Base-by-base conservation (phyloP, 1,140 invertebrate genomes). In the Drosophila tristis region DNA sequence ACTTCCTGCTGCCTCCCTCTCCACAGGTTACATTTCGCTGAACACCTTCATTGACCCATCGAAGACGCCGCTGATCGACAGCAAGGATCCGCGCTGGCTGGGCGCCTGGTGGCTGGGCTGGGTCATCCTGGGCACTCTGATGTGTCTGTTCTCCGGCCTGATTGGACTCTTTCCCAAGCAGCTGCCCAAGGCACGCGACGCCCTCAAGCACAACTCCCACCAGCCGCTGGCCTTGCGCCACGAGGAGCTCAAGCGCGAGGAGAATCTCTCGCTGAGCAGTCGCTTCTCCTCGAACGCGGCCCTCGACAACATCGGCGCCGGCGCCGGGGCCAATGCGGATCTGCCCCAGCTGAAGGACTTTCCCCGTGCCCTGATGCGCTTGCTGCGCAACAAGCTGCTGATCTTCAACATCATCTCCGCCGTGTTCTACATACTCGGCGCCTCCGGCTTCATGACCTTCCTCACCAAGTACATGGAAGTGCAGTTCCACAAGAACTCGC, bases 101-200 rank as follows among this genome's bases (percentile, higher is more conserved):
- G 95, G 95, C 15, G 95, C 95, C 9, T 96, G 95, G 95, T 96
- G 95, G 95, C 82, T 96, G 13, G 94, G 94, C 20, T 95, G 94
- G 94, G 92, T 95, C 7, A 93, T 95, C 47, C 77, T 95, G 13
- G 94, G 94, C 4, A 91, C 91, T 0, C 79, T 93, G 2, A 94
- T 95, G 93, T 91, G 93, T n/a, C 78, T 94, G 20, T 94, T 95
- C 68, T 92, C 94, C 2, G 65, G 93, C n/a, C 73, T 95, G 2
- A 94, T 95, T 45, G 93, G 94, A 0, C 92, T 94, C 72, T 95
- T 95, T 64, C 94, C 94, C 25, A 93, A 93, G 65, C 85, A 94
- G 54, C 76, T 95, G 54, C 93, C 93, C 5, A 68, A 73, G 67
- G 25, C 56, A 2, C 43, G 31, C 1, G 63, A 80, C n/a, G 25